Conservation (phyloP, 2,888 invertebrate genomes). For the Sclerodermus sp. region DNA sequence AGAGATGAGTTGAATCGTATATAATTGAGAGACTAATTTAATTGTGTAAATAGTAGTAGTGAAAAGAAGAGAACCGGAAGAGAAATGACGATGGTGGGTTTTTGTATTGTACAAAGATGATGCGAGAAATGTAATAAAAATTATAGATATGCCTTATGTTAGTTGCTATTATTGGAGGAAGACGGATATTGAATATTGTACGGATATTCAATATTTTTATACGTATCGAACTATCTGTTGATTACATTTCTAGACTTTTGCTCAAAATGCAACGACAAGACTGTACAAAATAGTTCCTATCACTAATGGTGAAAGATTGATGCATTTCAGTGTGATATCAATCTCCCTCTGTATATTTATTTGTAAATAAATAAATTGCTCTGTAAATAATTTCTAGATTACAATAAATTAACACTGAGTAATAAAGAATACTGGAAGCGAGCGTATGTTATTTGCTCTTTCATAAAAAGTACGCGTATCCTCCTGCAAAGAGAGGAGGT, state of each 20-base stretch:
- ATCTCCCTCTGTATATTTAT: slow-evolving; percentile 48
- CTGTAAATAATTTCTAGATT: slow-evolving; percentile 33
- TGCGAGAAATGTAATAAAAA: too few species aligned
- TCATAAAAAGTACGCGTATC: too few species aligned
- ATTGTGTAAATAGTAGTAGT: too few species aligned
- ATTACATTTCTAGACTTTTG: slow-evolving; percentile 27
- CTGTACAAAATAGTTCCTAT: slow-evolving; percentile 57
- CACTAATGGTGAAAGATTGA: slow-evolving; percentile 24
- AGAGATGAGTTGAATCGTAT: too few species aligned
- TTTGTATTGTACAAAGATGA: too few species aligned
- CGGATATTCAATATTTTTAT: slow-evolving; percentile 34
- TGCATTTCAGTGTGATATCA: slow-evolving; percentile 18
- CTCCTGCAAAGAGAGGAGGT: too few species aligned
- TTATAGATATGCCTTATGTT: slow-evolving; percentile 3
- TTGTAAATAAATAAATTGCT: slow-evolving; percentile 41
- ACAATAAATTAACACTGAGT: slow-evolving; percentile 13
- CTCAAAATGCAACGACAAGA: slow-evolving; percentile 53
- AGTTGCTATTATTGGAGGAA: too few species aligned
- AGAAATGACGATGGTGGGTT: too few species aligned
- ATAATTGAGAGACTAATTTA: too few species aligned
- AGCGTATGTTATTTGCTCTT: too few species aligned
- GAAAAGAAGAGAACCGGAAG: too few species aligned
- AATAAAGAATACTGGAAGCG: neutral
- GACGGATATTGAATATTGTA: too few species aligned
- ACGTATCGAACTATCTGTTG: slow-evolving; percentile 21